phyloP scores from a whole-genome alignment of 2,888 invertebrate genomes.

The Tanypteryx hageni region DNA sequence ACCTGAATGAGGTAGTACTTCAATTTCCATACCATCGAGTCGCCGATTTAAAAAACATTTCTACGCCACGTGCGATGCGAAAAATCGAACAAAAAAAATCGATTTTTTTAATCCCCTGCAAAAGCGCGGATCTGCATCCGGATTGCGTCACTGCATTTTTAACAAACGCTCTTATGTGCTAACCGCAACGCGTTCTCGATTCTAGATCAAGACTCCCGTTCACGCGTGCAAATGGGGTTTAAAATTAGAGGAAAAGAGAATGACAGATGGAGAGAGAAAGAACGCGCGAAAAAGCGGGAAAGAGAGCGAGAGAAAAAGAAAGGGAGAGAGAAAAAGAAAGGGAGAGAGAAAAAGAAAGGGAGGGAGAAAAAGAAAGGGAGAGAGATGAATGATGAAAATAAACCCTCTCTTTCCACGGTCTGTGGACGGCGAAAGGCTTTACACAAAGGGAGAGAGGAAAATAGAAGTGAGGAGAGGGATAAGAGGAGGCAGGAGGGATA shows the following conservation, averaged over 20 bases:
- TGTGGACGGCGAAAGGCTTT: not conserved
- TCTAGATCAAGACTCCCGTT: too few relatives aligned
- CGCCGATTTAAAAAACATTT: too few relatives aligned
- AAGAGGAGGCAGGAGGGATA: not conserved
- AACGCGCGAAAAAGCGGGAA: not conserved
- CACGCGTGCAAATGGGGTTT: not conserved
- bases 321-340: not conserved
- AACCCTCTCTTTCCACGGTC: constrained; percentile 19
- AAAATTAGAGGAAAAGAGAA: not conserved
- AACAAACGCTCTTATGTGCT: too few relatives aligned
- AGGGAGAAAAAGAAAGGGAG: not conserved
- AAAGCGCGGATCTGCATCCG: too few relatives aligned
- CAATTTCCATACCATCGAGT: too few relatives aligned
- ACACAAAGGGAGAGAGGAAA: not conserved
- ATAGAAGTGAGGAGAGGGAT: not conserved
- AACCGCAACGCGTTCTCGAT: too few relatives aligned
- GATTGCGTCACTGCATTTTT: too few relatives aligned
- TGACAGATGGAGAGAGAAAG: not conserved
- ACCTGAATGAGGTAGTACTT: too few relatives aligned
- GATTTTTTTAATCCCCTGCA: too few relatives aligned
- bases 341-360: not conserved
- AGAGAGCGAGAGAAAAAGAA: not conserved
- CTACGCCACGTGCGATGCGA: too few relatives aligned
- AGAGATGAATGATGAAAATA: not conserved
- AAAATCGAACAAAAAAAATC: too few relatives aligned